phyloP scores from a whole-genome alignment of 1,140 invertebrate species.

The Rhyacophila brunnea region DNA sequence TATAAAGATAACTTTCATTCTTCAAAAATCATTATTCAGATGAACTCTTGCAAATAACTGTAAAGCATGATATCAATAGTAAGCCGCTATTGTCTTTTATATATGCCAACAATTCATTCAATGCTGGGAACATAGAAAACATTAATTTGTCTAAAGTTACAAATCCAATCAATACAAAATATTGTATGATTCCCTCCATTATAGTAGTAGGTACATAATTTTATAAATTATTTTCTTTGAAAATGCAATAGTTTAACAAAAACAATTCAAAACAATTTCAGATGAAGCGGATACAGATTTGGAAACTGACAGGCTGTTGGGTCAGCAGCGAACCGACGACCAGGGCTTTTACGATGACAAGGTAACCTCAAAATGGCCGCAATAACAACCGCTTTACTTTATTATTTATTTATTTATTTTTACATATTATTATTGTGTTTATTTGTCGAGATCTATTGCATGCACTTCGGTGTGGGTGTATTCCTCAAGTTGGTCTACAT shows the following conservation, averaged over 20 bases:
- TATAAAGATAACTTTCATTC: too few species aligned
- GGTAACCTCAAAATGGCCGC: constrained; percentile 39
- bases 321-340: constrained; percentile 85
- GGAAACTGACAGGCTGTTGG: constrained; percentile 85
- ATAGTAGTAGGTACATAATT: not conserved
- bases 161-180: too few species aligned
- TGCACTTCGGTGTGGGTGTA: constrained; percentile 18
- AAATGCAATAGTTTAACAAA: too few species aligned
- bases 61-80: too few species aligned
- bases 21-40: too few species aligned
- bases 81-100: too few species aligned
- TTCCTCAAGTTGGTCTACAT: constrained; percentile 14
- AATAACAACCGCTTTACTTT: not conserved
- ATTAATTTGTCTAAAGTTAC: too few species aligned
- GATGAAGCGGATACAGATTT: constrained; percentile 86
- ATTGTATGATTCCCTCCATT: not conserved
- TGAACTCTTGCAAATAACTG: too few species aligned
- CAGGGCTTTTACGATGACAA: constrained; percentile 89
- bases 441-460: constrained; percentile 16
- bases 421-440: constrained; percentile 11
- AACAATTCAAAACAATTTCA: constrained; percentile 32
- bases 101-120: too few species aligned
- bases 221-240: too few species aligned
- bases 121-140: too few species aligned
- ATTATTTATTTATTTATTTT: constrained; percentile 3